phyloP scores from a whole-genome alignment of 2,888 invertebrate genomes.

The Trissolcus japonicus region DNA sequence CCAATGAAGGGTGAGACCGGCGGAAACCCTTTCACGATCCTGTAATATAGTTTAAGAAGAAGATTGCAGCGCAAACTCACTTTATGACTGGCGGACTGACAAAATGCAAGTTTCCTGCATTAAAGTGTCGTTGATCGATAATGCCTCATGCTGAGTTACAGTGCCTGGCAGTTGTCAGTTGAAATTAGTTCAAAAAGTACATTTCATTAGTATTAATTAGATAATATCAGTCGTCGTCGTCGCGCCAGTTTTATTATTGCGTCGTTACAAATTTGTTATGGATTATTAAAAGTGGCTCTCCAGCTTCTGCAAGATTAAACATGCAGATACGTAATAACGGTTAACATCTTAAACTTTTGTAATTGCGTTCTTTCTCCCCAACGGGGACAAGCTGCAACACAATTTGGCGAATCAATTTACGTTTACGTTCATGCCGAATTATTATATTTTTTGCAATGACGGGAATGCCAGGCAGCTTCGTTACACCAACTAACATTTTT shows the following conservation, averaged over 20 bases:
- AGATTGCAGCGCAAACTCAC: slow-evolving; percentile 51
- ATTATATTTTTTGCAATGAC: no score
- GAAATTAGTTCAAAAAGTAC: slow-evolving; percentile 36
- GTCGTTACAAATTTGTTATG: slow-evolving; percentile 18
- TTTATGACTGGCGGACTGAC: slow-evolving; percentile 48
- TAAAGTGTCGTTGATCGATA: slow-evolving; percentile 50
- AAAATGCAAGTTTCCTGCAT: slow-evolving; percentile 52
- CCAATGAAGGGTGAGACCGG: slow-evolving; percentile 98
- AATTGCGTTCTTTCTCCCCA: slow-evolving; percentile 6
- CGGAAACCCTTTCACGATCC: slow-evolving; percentile 96
- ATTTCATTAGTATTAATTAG: slow-evolving; percentile 32
- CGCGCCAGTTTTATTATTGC: slow-evolving; percentile 16
- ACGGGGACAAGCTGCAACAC: no score
- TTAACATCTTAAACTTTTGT: slow-evolving; percentile 1
- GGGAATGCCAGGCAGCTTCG: no score
- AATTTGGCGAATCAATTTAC: not conserved
- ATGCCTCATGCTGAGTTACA: slow-evolving; percentile 45
- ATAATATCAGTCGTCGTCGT: slow-evolving; percentile 15
- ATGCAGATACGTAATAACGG: no score
- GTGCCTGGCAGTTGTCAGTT: slow-evolving; percentile 35
- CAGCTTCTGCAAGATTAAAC: slow-evolving; percentile 1
- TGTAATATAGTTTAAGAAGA: slow-evolving; percentile 76
- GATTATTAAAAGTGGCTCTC: slow-evolving; percentile 15
- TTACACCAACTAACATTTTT: no score
- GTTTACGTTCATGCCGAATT: no score